Evolutionary conservation across 2,113 vertebrate genomes (phyloP), one percentile per base, ranked within the genome.

Genomic region (Myodes glareolus): DNA sequence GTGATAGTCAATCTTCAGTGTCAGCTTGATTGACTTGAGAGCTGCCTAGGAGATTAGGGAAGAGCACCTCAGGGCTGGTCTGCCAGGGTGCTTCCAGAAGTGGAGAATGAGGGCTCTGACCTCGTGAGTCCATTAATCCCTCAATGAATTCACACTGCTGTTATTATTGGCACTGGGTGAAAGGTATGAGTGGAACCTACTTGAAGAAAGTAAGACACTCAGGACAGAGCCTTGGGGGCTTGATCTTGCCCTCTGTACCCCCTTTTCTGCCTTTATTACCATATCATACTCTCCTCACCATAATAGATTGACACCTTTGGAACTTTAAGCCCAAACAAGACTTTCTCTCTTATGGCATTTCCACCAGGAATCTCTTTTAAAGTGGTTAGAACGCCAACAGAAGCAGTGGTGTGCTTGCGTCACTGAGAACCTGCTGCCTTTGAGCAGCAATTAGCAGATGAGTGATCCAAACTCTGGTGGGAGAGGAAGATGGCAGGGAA

Each of bases 261-360:
- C 27, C 29, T 75, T 42, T 45, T 89, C 70, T 58, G 87, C 29
- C n/a, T 89, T 70, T 55, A 58, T n/a, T 33, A 13, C 6, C 12
- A 13, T 31, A 89, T 3, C 23, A 7, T 27, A 25, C 10, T 5
- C 5, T 58, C 52, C 27, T 3, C 31, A 11, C 23, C 36, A n/a
- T 19, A 23, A 55, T 50, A 11, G 47, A 52, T 36, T n/a, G 36
- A 72, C 36, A 42, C 8, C 50, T 75, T 73, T 42, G 25, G 31
- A 39, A 58, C 17, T 12, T 42, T 39, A 12, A 89, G 50, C 36
- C 81, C 17, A 75, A 73, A 73, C 36, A 73, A 31, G 68, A 52
- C 5, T 16, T 21, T 7, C 6, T 36, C 4, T 36, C 33, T 17
- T 2, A n/a, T 3, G 33, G 10, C 6, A 1, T 70, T 50, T n/a